phyloP scores from a whole-genome alignment of 2,797 vertebrate species.

The Telmatherina bonti region DNA sequence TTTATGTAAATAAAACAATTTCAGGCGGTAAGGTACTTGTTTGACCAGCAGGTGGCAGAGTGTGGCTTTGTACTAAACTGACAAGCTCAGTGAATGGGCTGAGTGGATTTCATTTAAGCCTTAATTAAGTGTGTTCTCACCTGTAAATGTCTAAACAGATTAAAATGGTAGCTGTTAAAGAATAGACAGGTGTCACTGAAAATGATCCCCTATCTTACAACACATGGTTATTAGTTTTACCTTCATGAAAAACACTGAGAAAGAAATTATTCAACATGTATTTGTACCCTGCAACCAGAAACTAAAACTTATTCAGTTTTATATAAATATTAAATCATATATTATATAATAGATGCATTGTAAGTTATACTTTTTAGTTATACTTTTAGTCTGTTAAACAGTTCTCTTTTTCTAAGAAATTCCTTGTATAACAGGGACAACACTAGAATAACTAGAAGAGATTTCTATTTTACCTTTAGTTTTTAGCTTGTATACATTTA shows the following conservation, averaged over 20 bases:
- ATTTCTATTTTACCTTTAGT: neutral
- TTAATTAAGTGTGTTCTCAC: conserved; percentile 33
- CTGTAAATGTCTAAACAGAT: conserved; percentile 24
- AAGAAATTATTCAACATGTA: neutral
- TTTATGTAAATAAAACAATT: conserved; percentile 17
- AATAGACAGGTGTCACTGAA: neutral
- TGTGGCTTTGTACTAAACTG: conserved; percentile 38
- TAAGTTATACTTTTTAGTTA: conserved; percentile 1
- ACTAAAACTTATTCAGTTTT: neutral
- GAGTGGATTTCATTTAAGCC: conserved; percentile 23
- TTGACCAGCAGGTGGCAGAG: conserved; percentile 75
- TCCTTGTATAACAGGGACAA: neutral
- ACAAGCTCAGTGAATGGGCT: conserved; percentile 5
- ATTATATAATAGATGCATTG: neutral
- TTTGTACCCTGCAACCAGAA: neutral
- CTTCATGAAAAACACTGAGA: conserved; percentile 7
- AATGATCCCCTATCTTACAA: neutral
- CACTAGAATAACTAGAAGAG: neutral
- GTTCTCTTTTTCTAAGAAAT: neutral
- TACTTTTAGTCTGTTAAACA: neutral
- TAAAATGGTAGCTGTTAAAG: neutral
- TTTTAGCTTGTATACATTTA: conserved; percentile 19
- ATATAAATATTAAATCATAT: neutral
- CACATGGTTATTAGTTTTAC: conserved; percentile 7
- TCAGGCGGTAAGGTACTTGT: conserved; percentile 29